Evolutionary conservation across 1,140 invertebrate genomes (phyloP).

Genomic region (Drosophila kikkawai): DNA sequence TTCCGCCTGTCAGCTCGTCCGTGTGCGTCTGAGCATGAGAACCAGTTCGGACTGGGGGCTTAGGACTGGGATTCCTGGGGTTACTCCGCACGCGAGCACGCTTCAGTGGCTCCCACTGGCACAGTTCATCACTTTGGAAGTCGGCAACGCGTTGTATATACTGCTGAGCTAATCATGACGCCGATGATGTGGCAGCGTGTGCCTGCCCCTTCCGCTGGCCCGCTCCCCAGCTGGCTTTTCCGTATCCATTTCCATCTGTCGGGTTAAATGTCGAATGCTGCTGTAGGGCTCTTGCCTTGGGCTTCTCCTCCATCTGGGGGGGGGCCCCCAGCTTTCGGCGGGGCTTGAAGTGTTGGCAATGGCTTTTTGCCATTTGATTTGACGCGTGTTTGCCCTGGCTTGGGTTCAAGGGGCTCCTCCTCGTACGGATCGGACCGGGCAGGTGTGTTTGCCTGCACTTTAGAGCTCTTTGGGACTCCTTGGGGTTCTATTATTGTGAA

Average conservation of each 20-base stretch:
- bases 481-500: constrained; percentile 70
- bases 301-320: background rate
- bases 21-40: constrained; percentile 46
- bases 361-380: constrained; percentile 63
- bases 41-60: constrained; percentile 30
- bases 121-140: constrained; percentile 65
- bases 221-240: constrained; percentile 4
- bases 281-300: constrained; percentile 11
- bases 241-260: constrained; percentile 35
- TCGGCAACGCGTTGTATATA: constrained; percentile 16
- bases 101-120: constrained; percentile 29
- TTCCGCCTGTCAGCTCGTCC: constrained; percentile 44
- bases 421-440: background rate
- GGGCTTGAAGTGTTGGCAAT: constrained; percentile 51
- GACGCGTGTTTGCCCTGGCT: constrained; percentile 43
- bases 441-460: constrained; percentile 62
- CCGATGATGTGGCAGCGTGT: constrained; percentile 46
- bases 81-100: constrained; percentile 5
- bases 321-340: background rate
- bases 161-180: constrained; percentile 69
- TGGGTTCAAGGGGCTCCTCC: constrained; percentile 8
- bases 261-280: constrained; percentile 54
- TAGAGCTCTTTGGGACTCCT: constrained; percentile 76
- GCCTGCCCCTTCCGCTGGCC: background rate
- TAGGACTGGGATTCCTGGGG: constrained; percentile 14